phyloP scores from a whole-genome alignment of 2,113 vertebrate species.

The Cyanoderma ruficeps region DNA sequence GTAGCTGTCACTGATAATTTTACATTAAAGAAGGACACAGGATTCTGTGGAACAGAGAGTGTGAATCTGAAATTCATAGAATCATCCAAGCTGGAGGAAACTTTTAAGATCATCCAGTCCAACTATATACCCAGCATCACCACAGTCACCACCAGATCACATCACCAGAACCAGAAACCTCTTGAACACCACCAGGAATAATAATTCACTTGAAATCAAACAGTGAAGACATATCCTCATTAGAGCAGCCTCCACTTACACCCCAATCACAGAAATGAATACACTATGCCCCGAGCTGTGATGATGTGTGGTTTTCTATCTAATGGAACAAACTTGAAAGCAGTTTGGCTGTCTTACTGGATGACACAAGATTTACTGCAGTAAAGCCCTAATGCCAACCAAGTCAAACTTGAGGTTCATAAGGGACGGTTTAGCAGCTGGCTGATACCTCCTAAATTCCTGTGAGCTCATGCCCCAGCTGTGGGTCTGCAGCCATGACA shows the following conservation, averaged over 20 bases:
- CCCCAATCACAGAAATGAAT: background rate
- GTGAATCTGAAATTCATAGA: background rate
- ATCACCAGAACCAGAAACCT: background rate
- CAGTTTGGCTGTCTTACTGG: background rate
- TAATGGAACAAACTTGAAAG: accelerated
- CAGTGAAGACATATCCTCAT: background rate
- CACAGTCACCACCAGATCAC: background rate
- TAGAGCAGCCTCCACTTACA: background rate
- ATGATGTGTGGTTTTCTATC: accelerated
- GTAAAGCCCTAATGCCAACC: background rate
- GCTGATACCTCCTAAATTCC: background rate
- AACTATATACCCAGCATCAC: background rate
- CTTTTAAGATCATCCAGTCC: background rate
- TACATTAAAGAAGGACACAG: background rate
- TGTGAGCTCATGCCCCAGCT: accelerated
- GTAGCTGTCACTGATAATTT: background rate
- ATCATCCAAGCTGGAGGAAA: background rate
- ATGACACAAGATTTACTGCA: background rate
- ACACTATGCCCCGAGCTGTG: accelerated
- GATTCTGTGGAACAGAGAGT: background rate
- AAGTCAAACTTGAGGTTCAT: background rate
- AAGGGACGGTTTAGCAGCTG: background rate
- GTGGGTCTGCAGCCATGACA: accelerated
- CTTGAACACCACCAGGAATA: background rate
- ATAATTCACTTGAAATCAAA: background rate